These are phyloP conservation scores for Crypturellus undulatus DNA, from an alignment of 2,113 vertebrate genomes.

Conservation along the genomic window DNA sequence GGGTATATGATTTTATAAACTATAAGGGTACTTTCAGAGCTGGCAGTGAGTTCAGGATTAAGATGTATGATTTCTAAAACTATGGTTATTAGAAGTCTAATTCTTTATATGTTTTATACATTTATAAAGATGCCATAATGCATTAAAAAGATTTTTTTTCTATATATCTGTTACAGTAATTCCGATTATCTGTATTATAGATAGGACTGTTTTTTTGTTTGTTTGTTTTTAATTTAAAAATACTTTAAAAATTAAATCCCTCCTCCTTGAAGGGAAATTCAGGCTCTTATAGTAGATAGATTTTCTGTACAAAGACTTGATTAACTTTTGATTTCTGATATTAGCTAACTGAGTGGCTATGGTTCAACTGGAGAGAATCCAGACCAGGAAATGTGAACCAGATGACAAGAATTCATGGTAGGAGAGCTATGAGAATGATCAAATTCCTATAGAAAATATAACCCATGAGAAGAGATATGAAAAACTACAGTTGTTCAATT, in stretches of 20 bases:
- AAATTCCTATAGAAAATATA: neutral
- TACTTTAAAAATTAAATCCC: too few species aligned
- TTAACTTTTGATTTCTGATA: conserved; percentile 36
- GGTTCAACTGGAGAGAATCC: neutral
- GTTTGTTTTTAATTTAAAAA: neutral
- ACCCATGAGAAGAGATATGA: neutral
- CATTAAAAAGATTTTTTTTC: neutral
- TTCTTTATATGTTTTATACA: neutral
- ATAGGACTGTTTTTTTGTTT: neutral
- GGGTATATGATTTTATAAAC: neutral
- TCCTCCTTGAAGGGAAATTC: neutral
- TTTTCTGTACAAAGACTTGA: neutral
- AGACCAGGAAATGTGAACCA: neutral
- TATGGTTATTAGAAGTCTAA: neutral
- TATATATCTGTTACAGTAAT: neutral
- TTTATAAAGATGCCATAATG: neutral
- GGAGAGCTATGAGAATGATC: neutral
- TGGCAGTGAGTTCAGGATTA: neutral
- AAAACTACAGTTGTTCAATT: neutral
- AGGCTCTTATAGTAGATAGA: neutral
- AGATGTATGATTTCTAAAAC: neutral
- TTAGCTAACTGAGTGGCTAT: conserved; percentile 31
- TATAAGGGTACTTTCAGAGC: neutral
- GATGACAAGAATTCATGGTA: conserved; percentile 18
- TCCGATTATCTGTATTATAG: neutral